Conservation (phyloP, 2,797 vertebrate species). For the Danio kyathit region DNA sequence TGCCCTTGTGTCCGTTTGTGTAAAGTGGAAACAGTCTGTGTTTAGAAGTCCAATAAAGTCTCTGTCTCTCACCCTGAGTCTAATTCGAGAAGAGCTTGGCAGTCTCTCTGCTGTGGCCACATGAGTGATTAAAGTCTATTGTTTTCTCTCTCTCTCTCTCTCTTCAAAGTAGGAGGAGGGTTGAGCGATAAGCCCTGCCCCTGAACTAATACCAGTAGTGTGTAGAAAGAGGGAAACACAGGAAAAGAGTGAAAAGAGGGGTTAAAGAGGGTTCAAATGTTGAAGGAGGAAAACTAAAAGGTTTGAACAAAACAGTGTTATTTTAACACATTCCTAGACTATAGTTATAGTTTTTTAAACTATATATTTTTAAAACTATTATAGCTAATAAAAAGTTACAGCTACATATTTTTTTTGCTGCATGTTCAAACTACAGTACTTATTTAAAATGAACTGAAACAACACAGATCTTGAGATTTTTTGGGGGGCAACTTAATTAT, state of each 20-base stretch:
- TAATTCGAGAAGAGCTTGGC: slow-evolving; percentile 59
- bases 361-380: too few species aligned
- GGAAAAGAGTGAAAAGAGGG: slow-evolving; percentile 63
- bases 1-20: slow-evolving; percentile 19
- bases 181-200: slow-evolving; percentile 58
- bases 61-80: slow-evolving; percentile 45
- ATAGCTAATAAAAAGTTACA: neutral
- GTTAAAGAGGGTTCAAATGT: slow-evolving; percentile 42
- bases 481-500: too few species aligned
- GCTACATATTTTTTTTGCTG: neutral
- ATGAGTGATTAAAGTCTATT: slow-evolving; percentile 81
- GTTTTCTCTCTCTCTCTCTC: slow-evolving; percentile 59
- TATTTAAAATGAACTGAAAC: too few species aligned
- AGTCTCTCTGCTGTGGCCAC: slow-evolving; percentile 70
- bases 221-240: slow-evolving; percentile 64
- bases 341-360: neutral
- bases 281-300: slow-evolving; percentile 5
- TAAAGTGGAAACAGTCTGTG: slow-evolving; percentile 52
- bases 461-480: too few species aligned
- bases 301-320: slow-evolving; percentile 39
- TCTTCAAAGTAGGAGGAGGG: slow-evolving; percentile 64
- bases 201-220: slow-evolving; percentile 53
- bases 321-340: slow-evolving; percentile 1
- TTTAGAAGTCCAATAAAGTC: slow-evolving; percentile 42
- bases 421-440: neutral